These are phyloP conservation scores for Ectropis grisescens DNA, from an alignment of 1,140 invertebrate genomes.

Conservation along the genomic window DNA sequence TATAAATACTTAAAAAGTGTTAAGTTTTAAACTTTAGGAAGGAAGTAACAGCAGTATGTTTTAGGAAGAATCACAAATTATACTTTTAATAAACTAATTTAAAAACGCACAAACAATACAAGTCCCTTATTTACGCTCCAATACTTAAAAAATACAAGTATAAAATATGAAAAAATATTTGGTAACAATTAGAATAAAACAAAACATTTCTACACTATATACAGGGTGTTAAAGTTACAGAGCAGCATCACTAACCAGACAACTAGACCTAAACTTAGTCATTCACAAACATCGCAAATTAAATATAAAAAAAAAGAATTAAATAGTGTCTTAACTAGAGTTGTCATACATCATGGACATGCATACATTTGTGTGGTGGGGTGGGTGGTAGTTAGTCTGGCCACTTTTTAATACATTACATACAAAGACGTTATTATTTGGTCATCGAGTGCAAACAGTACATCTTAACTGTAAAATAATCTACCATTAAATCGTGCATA, in stretches of 20 bases:
- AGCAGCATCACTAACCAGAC: slow-evolving; percentile 46
- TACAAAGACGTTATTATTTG: background rate
- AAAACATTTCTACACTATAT: slow-evolving; percentile 42
- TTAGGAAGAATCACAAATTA: too few relatives aligned
- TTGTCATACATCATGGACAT: slow-evolving; percentile 32
- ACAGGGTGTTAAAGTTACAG: slow-evolving; percentile 54
- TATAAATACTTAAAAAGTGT: too few relatives aligned
- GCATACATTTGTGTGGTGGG: slow-evolving; percentile 39
- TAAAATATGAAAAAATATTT: slow-evolving; percentile 54
- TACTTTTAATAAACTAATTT: too few relatives aligned
- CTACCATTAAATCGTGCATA: too few relatives aligned
- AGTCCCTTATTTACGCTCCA: too few relatives aligned
- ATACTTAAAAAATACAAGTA: slow-evolving; percentile 6
- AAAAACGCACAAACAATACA: too few relatives aligned
- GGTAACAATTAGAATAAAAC: slow-evolving; percentile 58
- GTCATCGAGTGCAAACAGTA: slow-evolving; percentile 12
- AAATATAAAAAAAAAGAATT: slow-evolving; percentile 11
- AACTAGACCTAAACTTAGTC: slow-evolving; percentile 1
- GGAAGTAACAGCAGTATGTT: too few relatives aligned
- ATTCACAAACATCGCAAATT: too few relatives aligned
- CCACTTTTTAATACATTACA: slow-evolving; percentile 29
- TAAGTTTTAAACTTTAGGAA: too few relatives aligned
- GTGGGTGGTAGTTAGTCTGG: slow-evolving; percentile 63
- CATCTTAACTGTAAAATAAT: too few relatives aligned
- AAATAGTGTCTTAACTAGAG: slow-evolving; percentile 34